Base-by-base conservation (phyloP, 2,797 vertebrate species). In the Centropyge bicolor region DNA sequence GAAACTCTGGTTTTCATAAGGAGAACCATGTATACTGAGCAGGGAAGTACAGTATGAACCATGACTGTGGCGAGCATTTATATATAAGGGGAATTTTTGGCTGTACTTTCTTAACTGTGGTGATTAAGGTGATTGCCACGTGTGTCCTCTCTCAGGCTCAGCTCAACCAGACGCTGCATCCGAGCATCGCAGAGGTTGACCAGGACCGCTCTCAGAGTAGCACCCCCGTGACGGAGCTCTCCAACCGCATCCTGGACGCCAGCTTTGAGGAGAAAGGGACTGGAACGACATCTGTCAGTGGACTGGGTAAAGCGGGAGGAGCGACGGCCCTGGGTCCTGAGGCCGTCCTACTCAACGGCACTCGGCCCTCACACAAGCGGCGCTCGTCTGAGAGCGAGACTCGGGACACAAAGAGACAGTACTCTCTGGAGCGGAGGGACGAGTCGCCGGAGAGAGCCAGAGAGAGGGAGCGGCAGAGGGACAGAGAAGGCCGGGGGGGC, bases 211-310 rank as follows among this genome's bases (percentile, higher is more conserved):
- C 94, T 3, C 96, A 93, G 78, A 97, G 96, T 12, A 96, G 96
- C 78, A 99, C 98, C 7, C 98, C 98, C 0, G 95, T 99, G 83
- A 97, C 97, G 0, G 98, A 99, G 78, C 97, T 99, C 59, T 97
- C 97, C 59, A 96, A 96, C 79, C 96, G 96, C 74, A 98, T 99
- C 88, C 88, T 96, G 93, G 96, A 97, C 78, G 89, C 95, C 0
- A 94, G 96, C 73, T 97, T 99, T 69, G 96, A 97, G 56, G 95
- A 96, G 81, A 91, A 81, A 74, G 88, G 93, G 17, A 40, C 74
- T 0, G 64, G 5, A 1, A 24, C 31, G 0, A 20, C 61, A 0
- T 67, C 81, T 0, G 52, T 66, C 3, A 12, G 51, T 0, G 86
- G 80, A 27, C 69, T 70, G 57, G 31, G 89, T 81, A 88, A 92